Conservation (phyloP, 2,113 vertebrate species). For the Ceyx melanurus region DNA sequence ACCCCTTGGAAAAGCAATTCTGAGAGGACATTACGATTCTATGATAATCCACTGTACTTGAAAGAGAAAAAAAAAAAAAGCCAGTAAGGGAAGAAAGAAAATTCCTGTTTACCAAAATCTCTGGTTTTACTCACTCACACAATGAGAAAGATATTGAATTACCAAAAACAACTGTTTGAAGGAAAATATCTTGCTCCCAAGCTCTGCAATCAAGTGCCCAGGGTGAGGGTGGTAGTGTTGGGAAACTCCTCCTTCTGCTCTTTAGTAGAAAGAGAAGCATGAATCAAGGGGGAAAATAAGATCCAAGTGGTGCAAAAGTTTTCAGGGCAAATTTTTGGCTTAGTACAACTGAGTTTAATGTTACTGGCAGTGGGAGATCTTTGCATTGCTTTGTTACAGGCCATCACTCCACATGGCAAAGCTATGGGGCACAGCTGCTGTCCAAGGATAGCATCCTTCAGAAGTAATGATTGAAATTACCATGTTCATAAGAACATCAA, state of each 20-base stretch:
- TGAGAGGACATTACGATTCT: background rate
- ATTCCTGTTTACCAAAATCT: background rate
- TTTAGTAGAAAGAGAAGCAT: background rate
- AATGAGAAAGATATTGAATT: background rate
- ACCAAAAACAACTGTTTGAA: background rate
- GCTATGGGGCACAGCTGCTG: background rate
- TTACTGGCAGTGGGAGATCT: background rate
- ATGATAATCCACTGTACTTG: background rate
- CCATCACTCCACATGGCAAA: background rate
- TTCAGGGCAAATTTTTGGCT: background rate
- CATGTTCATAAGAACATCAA: background rate
- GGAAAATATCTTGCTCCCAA: background rate
- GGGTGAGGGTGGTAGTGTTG: no score
- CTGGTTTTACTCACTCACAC: background rate
- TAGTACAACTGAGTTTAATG: background rate
- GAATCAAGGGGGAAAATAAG: background rate
- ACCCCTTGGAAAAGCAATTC: conserved; percentile 34
- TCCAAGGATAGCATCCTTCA: background rate
- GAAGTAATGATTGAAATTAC: background rate
- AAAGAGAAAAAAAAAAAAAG: background rate
- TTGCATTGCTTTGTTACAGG: background rate
- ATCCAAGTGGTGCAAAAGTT: background rate
- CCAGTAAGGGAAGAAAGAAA: background rate
- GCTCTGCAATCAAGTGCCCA: background rate
- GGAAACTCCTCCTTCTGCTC: background rate